These are phyloP conservation scores for Pandemis heparana DNA, from an alignment of 2,888 invertebrate genomes.

Conservation along the genomic window DNA sequence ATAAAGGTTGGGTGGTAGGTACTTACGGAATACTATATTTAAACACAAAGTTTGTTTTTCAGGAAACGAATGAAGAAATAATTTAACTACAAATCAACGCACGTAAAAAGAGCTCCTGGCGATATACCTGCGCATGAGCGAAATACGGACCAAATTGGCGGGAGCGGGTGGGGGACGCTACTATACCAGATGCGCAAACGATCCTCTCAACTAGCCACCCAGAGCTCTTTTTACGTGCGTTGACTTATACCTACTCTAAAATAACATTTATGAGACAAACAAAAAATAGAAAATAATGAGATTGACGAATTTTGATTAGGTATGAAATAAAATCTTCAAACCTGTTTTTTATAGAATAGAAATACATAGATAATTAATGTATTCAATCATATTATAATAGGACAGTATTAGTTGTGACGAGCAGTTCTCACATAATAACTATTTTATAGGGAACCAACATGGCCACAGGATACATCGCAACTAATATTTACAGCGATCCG, in stretches of 20 bases:
- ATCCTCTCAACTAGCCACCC: too few relatives aligned
- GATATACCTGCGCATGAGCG: too few relatives aligned
- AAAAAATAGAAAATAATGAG: too few relatives aligned
- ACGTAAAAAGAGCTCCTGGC: too few relatives aligned
- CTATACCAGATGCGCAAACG: too few relatives aligned
- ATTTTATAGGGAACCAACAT: slow-evolving; percentile 53
- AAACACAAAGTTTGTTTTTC: background rate
- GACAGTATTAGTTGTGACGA: slow-evolving; percentile 21
- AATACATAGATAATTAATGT: background rate
- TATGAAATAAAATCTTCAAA: background rate
- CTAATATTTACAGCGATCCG: slow-evolving; percentile 71
- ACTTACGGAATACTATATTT: background rate
- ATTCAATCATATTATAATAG: background rate
- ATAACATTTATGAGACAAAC: too few relatives aligned
- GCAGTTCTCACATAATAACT: background rate
- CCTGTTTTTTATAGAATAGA: background rate
- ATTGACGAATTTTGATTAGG: background rate
- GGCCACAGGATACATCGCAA: slow-evolving; percentile 77
- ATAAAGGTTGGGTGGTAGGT: background rate
- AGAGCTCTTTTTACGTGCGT: too few relatives aligned
- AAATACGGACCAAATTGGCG: too few relatives aligned
- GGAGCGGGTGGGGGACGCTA: too few relatives aligned
- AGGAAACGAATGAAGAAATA: background rate
- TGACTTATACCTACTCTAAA: too few relatives aligned
- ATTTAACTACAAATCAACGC: background rate